These are phyloP conservation scores for Egretta garzetta DNA, from an alignment of 2,113 vertebrate genomes.

Conservation along the genomic window DNA sequence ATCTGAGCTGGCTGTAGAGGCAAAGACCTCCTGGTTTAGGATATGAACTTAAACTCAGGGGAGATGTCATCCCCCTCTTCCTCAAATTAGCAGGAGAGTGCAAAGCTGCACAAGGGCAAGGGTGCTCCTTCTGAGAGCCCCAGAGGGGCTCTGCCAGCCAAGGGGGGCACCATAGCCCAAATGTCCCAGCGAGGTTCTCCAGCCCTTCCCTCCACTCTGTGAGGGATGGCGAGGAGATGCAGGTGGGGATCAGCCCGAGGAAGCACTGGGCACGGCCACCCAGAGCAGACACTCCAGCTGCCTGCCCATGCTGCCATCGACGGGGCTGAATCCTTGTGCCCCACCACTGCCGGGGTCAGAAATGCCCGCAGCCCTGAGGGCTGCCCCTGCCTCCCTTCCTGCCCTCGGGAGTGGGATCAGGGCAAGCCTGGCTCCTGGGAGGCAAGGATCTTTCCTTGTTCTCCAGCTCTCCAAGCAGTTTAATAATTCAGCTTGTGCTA, in stretches of 20 bases:
- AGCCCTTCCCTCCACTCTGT: background rate
- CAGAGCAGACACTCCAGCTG: background rate
- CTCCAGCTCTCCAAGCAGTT: background rate
- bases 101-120: background rate
- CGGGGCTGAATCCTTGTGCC: background rate
- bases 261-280: fast-evolving
- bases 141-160: background rate
- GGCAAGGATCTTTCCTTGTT: background rate
- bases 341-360: fast-evolving
- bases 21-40: background rate
- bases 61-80: background rate
- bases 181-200: background rate
- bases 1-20: background rate
- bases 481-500: background rate
- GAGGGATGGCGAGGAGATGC: background rate
- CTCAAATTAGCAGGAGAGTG: background rate
- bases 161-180: background rate
- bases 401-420: background rate
- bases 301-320: fast-evolving
- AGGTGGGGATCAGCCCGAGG: background rate
- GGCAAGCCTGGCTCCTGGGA: background rate
- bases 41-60: background rate
- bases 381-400: background rate
- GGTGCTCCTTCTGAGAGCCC: background rate
- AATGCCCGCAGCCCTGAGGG: background rate